Base-by-base conservation (phyloP, 2,888 invertebrate genomes). In the Apamea sordens region DNA sequence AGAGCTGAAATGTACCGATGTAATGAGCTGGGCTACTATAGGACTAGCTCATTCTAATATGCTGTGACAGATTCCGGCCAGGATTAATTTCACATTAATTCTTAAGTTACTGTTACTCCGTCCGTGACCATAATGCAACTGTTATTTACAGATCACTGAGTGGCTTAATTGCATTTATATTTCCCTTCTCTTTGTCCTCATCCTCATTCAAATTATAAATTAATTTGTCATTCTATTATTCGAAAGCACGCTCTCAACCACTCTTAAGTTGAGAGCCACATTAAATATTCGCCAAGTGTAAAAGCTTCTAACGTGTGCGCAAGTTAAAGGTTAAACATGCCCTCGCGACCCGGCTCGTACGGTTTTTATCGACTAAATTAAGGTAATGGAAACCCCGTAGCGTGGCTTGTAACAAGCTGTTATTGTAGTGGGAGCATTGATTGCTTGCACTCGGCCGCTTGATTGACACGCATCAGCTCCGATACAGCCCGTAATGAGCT, bases 391-490 rank as follows among this genome's bases (percentile, higher is more conserved):
- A 92, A 93, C 93, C 92, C 92, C 92, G 90, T 90, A 89, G 92
- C 92, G 92, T 90, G 83, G 88, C 89, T 88, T 91, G 93, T 95
- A 95, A 95, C 95, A 94, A 95, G 95, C 94, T 92, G 93, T 94
- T 94, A 94, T 94, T 95, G 94, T 94, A 83, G 80, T 91, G 87
- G 89, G 89, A 84, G 86, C 91, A 92, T 92, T 93, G 94, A 94
- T 93, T 93, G 93, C 92, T 92, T 90, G 92, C 91, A 91, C 93
- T 91, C 84, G 86, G 86, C 72, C 79, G 73, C 88, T 91, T 95
- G 95, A 96, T 95, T 95, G 95, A 95, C 96, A 93, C 88, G 91
- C 95, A 94, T 95, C 94, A 93, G 87, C 91, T 92, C 91, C 91
- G 94, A 92, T 93, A 93, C 89, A 90, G 89, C 88, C 89, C 87